phyloP scores from a whole-genome alignment of 2,797 vertebrate species.

The Rhabdophis nuchalis region DNA sequence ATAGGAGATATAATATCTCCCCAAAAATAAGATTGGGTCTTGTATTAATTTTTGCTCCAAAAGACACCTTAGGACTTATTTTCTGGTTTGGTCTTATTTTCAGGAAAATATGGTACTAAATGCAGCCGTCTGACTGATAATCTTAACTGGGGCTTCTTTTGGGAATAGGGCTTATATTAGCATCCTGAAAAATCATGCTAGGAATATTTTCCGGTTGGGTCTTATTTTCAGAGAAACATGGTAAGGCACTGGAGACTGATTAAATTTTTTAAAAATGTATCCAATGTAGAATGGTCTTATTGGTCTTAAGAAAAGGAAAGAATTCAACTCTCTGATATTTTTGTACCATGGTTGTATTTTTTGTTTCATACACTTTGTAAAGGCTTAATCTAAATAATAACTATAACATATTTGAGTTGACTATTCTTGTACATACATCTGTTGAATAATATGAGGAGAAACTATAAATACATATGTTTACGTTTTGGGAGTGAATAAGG shows the following conservation, averaged over 20 bases:
- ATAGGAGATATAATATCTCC: neutral
- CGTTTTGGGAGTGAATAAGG: neutral
- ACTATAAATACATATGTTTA: neutral
- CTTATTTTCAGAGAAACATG: neutral
- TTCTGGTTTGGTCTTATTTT: too few species aligned
- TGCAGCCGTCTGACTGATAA: too few species aligned
- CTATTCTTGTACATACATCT: neutral
- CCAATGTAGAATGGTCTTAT: neutral
- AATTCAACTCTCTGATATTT: neutral
- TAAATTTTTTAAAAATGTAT: neutral
- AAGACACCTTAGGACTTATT: too few species aligned
- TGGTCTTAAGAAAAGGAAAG: neutral
- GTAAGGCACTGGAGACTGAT: neutral
- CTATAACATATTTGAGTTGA: neutral
- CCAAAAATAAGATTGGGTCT: rapidly evolving
- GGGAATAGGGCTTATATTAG: too few species aligned
- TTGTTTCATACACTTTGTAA: neutral
- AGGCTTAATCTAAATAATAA: neutral
- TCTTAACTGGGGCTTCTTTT: too few species aligned
- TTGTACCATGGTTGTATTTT: neutral
- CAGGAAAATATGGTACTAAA: too few species aligned
- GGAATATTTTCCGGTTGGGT: too few species aligned
- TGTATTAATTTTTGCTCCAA: too few species aligned
- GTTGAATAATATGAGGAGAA: neutral
- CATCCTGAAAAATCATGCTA: too few species aligned